Percentiles rank a stretch among this genome's conserved stretches.
These are phyloP conservation scores for Lysiphlebus fabarum DNA, from an alignment of 1,140 invertebrate species.

Conservation along the genomic window DNA sequence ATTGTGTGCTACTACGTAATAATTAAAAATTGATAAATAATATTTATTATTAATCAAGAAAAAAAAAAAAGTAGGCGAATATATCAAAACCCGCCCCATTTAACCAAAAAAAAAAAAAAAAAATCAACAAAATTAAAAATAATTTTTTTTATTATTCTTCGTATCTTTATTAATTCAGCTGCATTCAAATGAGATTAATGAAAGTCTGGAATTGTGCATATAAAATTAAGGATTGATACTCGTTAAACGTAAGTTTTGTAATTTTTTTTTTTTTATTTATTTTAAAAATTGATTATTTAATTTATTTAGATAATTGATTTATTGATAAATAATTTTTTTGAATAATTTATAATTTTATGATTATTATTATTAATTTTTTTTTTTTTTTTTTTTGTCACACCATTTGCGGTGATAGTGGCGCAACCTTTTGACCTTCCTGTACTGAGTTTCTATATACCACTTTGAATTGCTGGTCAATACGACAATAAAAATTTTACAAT, in stretches of 20 bases:
- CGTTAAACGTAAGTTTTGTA: not conserved
- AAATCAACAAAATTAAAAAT: too few relatives aligned
- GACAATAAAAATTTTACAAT: slow-evolving; percentile 24
- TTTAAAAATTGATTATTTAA: slow-evolving; percentile 1
- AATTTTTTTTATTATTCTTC: not conserved
- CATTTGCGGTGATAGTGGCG: slow-evolving; percentile 15
- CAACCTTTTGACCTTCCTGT: slow-evolving; percentile 31
- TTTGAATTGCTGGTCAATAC: slow-evolving; percentile 29
- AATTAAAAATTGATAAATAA: not conserved
- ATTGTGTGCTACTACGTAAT: too few relatives aligned
- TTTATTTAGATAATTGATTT: not conserved
- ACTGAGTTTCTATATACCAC: slow-evolving; percentile 6
- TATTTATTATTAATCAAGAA: too few relatives aligned
- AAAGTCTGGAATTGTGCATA: slow-evolving; percentile 7
- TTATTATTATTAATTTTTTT: not conserved
- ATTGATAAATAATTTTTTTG: not conserved
- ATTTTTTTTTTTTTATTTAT: too few relatives aligned
- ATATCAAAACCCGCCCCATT: slow-evolving; percentile 26
- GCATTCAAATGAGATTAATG: not conserved
- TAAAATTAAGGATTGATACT: slow-evolving; percentile 12
- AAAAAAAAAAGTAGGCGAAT: slow-evolving; percentile 26
- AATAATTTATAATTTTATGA: not conserved
- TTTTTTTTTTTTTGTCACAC: not conserved
- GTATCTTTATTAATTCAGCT: not conserved
- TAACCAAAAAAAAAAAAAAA: not conserved